Conservation (phyloP, 2,888 invertebrate genomes). For the Charanyca ferruginea region DNA sequence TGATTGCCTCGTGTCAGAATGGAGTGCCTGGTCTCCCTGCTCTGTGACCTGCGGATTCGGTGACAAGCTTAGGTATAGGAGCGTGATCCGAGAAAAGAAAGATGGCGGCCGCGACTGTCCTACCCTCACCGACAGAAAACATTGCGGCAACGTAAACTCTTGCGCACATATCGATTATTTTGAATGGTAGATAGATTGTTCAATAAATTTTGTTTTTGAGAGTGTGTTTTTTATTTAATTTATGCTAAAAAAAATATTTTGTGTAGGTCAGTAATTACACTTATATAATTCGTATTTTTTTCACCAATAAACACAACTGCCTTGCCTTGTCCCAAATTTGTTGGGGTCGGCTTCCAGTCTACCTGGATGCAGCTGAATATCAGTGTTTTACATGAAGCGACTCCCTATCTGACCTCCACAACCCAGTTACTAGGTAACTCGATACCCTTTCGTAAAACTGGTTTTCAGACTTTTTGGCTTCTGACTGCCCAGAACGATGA, state of each 20-base stretch:
- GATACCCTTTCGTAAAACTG: no score
- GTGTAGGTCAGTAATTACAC: no score
- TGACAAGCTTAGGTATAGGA: constrained; percentile 94
- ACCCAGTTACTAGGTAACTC: no score
- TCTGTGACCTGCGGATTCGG: constrained; percentile 97
- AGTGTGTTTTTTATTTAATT: constrained; percentile 17
- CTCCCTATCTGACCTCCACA: no score
- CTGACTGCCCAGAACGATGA: no score
- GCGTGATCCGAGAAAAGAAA: constrained; percentile 93
- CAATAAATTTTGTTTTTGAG: constrained; percentile 30
- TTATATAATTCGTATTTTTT: no score
- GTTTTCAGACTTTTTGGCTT: no score
- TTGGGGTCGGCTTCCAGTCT: no score
- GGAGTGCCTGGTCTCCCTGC: constrained; percentile 96
- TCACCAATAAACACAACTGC: no score
- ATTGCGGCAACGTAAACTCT: constrained; percentile 83
- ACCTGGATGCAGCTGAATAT: no score
- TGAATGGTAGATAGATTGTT: constrained; percentile 75
- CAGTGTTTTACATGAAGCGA: no score
- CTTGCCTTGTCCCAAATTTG: no score
- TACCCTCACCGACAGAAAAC: constrained; percentile 76
- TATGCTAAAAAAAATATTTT: not conserved
- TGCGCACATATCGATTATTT: constrained; percentile 84
- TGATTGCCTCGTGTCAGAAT: constrained; percentile 95
- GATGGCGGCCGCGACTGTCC: constrained; percentile 93